Percentiles rank a stretch among this genome's conserved stretches.
phyloP scores from a whole-genome alignment of 2,888 invertebrate species.

The Cantharis nigra region DNA sequence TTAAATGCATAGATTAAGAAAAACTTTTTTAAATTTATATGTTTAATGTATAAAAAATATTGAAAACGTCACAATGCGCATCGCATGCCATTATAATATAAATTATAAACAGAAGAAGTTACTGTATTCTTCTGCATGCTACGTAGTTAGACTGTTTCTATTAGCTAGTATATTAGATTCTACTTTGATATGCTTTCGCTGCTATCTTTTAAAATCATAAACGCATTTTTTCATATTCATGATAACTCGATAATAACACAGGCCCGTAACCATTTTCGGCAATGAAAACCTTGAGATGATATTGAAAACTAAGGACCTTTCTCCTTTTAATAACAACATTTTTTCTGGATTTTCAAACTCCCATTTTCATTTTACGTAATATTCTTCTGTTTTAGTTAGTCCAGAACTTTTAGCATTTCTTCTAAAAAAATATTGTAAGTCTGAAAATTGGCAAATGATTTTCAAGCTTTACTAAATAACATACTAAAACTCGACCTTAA shows the following conservation, averaged over 20 bases:
- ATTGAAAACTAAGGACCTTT: no score
- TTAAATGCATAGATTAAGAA: neutral
- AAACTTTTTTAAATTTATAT: neutral
- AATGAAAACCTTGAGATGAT: neutral
- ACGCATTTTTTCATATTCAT: neutral
- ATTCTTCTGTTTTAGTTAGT: no score
- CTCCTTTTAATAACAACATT: no score
- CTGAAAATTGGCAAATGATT: no score
- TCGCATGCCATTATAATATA: slow-evolving; percentile 21
- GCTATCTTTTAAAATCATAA: neutral
- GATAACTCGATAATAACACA: neutral
- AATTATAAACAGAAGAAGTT: slow-evolving; percentile 19
- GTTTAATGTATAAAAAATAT: slow-evolving; percentile 16
- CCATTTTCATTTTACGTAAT: no score
- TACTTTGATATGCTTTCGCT: neutral
- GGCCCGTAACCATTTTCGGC: neutral
- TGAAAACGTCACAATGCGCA: slow-evolving; percentile 29
- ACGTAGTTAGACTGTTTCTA: slow-evolving; percentile 16
- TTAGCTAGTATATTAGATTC: slow-evolving; percentile 16
- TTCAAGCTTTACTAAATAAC: no score
- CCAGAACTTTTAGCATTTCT: no score
- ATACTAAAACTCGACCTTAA: no score
- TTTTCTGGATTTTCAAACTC: no score
- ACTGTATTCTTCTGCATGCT: slow-evolving; percentile 23
- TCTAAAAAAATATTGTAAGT: no score